These are phyloP conservation scores for Calliopum simillimum DNA, from an alignment of 2,888 invertebrate species.

Conservation along the genomic window DNA sequence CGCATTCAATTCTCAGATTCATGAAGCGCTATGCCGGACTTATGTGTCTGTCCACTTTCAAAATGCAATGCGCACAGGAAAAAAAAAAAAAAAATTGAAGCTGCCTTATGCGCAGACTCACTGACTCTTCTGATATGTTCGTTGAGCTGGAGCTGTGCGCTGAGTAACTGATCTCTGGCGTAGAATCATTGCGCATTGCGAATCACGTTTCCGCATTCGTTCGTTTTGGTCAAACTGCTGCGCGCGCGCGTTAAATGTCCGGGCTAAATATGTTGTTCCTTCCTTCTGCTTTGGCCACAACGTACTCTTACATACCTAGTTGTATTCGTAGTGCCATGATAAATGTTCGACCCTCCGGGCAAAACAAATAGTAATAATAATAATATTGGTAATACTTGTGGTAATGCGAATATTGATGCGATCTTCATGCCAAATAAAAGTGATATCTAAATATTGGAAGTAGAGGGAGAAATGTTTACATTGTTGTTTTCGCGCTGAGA, in stretches of 20 bases:
- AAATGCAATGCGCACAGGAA: not conserved
- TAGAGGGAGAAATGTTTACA: not conserved
- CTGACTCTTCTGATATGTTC: constrained; percentile 4
- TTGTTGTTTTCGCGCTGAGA: not conserved
- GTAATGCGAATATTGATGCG: constrained; percentile 15
- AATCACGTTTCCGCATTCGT: too few relatives aligned
- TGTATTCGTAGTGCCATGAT: constrained; percentile 17
- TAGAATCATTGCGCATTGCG: too few relatives aligned
- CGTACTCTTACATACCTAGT: too few relatives aligned
- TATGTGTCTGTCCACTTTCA: not conserved
- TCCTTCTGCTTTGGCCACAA: constrained; percentile 3
- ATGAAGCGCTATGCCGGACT: not conserved
- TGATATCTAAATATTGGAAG: constrained; percentile 33
- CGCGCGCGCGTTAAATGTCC: constrained; percentile 22
- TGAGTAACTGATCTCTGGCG: too few relatives aligned
- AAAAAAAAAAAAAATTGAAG: not conserved
- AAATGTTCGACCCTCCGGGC: constrained; percentile 29
- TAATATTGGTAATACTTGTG: constrained; percentile 17
- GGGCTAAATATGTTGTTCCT: constrained; percentile 2
- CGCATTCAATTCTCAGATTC: not conserved
- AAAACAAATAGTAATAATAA: constrained; percentile 35
- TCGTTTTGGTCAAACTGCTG: too few relatives aligned
- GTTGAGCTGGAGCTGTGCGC: not conserved
- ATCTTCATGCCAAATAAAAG: constrained; percentile 28
- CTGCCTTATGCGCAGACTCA: constrained; percentile 10